These are phyloP conservation scores for Poecilobothrus nobilitatus DNA, from an alignment of 2,888 invertebrate species.

Conservation along the genomic window DNA sequence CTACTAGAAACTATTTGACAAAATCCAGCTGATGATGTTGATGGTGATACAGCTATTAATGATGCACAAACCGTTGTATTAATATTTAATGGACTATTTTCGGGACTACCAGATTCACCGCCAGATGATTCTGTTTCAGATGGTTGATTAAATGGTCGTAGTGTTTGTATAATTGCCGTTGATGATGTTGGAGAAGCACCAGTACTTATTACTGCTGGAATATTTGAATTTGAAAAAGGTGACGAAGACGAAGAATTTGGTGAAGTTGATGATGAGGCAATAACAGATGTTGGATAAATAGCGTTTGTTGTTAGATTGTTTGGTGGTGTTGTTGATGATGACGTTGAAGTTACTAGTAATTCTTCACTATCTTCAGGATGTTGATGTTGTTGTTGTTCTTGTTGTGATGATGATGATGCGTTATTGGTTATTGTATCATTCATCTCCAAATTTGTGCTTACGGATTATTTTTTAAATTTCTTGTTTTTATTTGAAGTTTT, in stretches of 20 bases:
- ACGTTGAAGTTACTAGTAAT: constrained; percentile 33
- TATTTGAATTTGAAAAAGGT: neutral
- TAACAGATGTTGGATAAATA: constrained; percentile 11
- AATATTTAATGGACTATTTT: constrained; percentile 18
- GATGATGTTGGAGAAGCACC: constrained; percentile 18
- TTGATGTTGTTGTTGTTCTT: constrained; percentile 15
- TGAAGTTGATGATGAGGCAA: constrained; percentile 12
- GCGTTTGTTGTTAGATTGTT: constrained; percentile 19
- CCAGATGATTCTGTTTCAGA: constrained; percentile 13
- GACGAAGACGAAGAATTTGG: neutral
- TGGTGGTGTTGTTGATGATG: constrained; percentile 26
- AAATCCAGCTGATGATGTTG: constrained; percentile 15
- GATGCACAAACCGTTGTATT: constrained; percentile 10
- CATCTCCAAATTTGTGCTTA: constrained; percentile 1
- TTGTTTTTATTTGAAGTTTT: neutral
- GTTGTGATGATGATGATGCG: constrained; percentile 9
- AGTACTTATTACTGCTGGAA: neutral
- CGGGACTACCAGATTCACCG: constrained; percentile 17
- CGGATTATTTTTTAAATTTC: neutral
- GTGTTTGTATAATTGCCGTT: constrained; percentile 16
- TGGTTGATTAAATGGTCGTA: constrained; percentile 22
- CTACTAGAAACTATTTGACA: constrained; percentile 20
- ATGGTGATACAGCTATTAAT: constrained; percentile 9
- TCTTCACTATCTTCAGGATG: constrained; percentile 30
- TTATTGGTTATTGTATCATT: neutral